Evolutionary conservation across 2,888 invertebrate genomes (phyloP).

Genomic region (Cosmopolites sordidus): DNA sequence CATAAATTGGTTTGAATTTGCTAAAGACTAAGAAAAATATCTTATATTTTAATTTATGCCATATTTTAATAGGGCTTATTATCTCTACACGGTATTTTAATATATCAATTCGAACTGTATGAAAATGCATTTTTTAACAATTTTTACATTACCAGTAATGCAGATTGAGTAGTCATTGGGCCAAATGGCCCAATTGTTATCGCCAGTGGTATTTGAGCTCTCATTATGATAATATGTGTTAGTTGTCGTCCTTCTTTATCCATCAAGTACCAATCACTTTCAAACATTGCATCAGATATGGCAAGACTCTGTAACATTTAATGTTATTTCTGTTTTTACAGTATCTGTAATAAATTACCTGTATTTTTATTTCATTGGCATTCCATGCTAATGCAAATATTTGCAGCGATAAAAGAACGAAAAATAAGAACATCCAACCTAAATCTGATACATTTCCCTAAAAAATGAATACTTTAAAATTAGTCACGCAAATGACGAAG

Average conservation of each 20-base stretch:
- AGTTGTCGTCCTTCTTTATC: conserved; percentile 2
- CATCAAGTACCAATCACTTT: conserved; percentile 21
- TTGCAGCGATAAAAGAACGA: conserved; percentile 24
- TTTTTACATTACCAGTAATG: conserved; percentile 20
- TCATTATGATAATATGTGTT: conserved; percentile 6
- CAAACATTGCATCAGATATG: conserved; percentile 24
- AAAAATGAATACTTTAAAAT: not conserved
- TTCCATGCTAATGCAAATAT: conserved; percentile 36
- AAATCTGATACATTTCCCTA: not conserved
- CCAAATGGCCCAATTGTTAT: conserved; percentile 18
- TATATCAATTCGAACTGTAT: too few species aligned
- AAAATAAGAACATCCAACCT: conserved; percentile 8
- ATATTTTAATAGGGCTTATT: too few species aligned
- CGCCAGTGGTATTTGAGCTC: conserved; percentile 13
- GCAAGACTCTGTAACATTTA: conserved; percentile 29
- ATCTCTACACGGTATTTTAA: too few species aligned
- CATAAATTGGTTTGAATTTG: too few species aligned
- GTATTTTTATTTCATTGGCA: conserved; percentile 36
- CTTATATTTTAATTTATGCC: too few species aligned
- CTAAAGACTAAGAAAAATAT: too few species aligned
- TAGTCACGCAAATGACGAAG: too few species aligned
- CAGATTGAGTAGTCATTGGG: conserved; percentile 12
- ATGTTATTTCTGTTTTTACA: too few species aligned
- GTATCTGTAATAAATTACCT: conserved; percentile 27
- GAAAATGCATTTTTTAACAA: too few species aligned